Evolutionary conservation across 2,888 invertebrate species (phyloP).

Genomic region (Pyrochroa serraticornis): DNA sequence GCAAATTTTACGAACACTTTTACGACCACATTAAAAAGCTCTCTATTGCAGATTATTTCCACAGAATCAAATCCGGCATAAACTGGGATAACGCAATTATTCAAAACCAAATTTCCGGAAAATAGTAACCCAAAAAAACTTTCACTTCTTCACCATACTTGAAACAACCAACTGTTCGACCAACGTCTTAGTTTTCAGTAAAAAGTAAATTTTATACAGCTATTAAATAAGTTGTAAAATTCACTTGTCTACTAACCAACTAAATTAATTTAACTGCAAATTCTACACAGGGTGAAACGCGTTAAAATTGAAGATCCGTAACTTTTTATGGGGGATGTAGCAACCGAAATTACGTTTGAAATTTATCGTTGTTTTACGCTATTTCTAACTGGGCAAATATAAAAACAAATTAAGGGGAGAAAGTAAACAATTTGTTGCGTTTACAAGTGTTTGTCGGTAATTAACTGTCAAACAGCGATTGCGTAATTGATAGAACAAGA

Average conservation of each 20-base stretch:
- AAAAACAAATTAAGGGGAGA: not conserved
- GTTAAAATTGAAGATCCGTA: conserved; percentile 7
- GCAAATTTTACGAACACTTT: conserved; percentile 48
- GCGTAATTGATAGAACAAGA: too few species aligned
- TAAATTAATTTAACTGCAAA: conserved; percentile 17
- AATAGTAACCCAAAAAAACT: not conserved
- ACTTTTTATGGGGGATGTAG: not conserved
- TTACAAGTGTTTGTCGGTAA: too few species aligned
- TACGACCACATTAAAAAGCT: conserved; percentile 44
- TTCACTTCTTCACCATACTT: too few species aligned
- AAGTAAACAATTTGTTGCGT: not conserved
- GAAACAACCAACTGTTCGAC: not conserved
- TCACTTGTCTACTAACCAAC: conserved; percentile 6
- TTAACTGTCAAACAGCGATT: too few species aligned
- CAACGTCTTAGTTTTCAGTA: not conserved
- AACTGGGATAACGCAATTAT: conserved; percentile 30
- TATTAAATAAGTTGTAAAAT: conserved; percentile 8
- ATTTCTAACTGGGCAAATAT: not conserved
- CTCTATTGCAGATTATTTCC: conserved; percentile 39
- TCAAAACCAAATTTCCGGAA: not conserved
- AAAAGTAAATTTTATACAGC: conserved; percentile 8
- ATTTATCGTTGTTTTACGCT: not conserved
- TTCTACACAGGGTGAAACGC: conserved; percentile 8
- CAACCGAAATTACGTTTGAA: not conserved
- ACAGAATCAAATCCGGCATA: conserved; percentile 37